Conservation (phyloP, 2,888 invertebrate species). For the Tetrapedia diversipes region DNA sequence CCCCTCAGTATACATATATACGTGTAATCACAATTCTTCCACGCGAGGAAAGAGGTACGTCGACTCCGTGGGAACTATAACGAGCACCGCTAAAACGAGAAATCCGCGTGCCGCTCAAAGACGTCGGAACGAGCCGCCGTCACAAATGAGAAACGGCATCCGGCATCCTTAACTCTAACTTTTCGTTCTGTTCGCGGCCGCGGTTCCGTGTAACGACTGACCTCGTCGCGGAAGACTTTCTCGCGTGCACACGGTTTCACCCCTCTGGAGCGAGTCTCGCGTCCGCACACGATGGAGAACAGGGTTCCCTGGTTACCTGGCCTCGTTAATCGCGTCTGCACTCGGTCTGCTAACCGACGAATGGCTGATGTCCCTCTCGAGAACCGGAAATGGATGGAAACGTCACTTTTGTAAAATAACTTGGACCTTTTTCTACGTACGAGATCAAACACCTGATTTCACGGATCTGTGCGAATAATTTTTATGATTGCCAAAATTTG, state of each 20-base stretch:
- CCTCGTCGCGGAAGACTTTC: slow-evolving; percentile 9
- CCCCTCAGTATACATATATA: too few relatives aligned
- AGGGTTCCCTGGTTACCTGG: not conserved
- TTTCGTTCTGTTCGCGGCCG: not conserved
- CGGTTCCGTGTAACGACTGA: slow-evolving; percentile 10
- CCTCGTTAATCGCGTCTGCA: slow-evolving; percentile 31
- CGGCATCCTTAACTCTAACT: slow-evolving; percentile 18
- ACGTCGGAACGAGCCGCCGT: slow-evolving; percentile 5
- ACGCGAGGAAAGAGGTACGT: slow-evolving; percentile 2
- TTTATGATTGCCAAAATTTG: too few relatives aligned
- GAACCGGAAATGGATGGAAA: slow-evolving; percentile 17
- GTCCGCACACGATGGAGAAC: not conserved
- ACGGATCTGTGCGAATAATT: too few relatives aligned
- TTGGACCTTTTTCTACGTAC: too few relatives aligned
- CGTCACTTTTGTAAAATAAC: slow-evolving; percentile 59
- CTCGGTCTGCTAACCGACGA: not conserved
- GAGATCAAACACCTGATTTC: too few relatives aligned
- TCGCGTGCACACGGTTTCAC: not conserved
- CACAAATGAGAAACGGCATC: slow-evolving; percentile 32
- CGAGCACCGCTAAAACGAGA: slow-evolving; percentile 31
- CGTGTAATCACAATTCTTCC: too few relatives aligned
- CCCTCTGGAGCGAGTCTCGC: not conserved
- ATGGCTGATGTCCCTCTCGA: slow-evolving; percentile 10
- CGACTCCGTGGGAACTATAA: slow-evolving; percentile 25
- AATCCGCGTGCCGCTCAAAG: slow-evolving; percentile 10